These are phyloP conservation scores for Globicephala melas DNA, from an alignment of 2,113 vertebrate species.

Conservation along the genomic window DNA sequence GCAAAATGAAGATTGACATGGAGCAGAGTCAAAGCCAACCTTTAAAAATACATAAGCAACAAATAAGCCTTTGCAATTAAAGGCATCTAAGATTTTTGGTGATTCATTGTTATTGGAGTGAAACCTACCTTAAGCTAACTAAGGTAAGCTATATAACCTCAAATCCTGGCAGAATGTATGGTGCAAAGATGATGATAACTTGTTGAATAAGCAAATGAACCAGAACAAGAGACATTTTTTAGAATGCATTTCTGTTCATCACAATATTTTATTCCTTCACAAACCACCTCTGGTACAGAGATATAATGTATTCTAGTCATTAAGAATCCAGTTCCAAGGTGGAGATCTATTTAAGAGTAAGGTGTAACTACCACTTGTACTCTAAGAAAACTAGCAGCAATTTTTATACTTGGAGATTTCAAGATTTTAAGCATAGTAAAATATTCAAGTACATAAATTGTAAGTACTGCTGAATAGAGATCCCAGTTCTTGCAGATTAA, in stretches of 20 bases:
- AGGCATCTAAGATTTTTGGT: neutral
- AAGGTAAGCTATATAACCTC: neutral
- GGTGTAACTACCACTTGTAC: neutral
- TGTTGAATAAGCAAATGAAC: neutral
- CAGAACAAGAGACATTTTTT: neutral
- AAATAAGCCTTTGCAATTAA: neutral
- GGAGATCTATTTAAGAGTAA: constrained; percentile 8
- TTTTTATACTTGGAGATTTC: constrained; percentile 6
- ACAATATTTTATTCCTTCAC: neutral
- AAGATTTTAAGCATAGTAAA: constrained; percentile 36
- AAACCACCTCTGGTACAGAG: neutral
- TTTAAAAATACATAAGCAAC: neutral
- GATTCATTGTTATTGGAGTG: neutral
- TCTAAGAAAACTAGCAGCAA: constrained; percentile 24
- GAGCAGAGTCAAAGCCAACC: neutral
- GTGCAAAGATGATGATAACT: neutral
- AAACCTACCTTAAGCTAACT: neutral
- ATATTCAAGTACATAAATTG: constrained; percentile 39
- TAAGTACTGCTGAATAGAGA: constrained; percentile 24
- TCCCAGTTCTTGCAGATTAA: constrained; percentile 51
- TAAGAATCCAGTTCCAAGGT: constrained; percentile 5
- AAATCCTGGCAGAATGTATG: neutral
- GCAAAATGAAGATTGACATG: neutral
- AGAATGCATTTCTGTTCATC: neutral
- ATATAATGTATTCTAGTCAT: constrained; percentile 27